Base-by-base conservation (phyloP, 2,797 vertebrate species). In the Sorex maritimensis region DNA sequence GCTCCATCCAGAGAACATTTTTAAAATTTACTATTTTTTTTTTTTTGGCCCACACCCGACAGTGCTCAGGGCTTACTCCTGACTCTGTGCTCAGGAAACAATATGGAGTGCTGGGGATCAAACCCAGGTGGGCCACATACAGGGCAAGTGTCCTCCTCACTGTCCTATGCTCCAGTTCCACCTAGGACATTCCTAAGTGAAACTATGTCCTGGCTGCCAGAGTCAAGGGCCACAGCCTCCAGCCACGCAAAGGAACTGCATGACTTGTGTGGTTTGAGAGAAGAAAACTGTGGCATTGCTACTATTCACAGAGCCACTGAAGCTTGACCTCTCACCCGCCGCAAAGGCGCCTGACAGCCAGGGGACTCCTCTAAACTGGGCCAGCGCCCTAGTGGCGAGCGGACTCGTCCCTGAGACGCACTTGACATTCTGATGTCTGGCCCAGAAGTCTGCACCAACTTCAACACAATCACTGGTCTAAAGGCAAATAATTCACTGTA, bases 401-500 rank as follows among this genome's bases (percentile, higher is more conserved):
- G 69, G 34, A 24, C 85, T 72, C 6, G 81, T 92, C 81, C 69
- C 0, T 52, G 34, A 17, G 52, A 65, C 10, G 13, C 28, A 86
- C 3, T 92, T 83, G 74, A 80, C 92, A 83, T 84, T 72, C 79
- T 87, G 58, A 0, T 6, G 71, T 74, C 44, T 34, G 2, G 6
- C 21, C 81, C 38, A 81, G 84, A 86, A 69, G 15, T 61, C 49
- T 84, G 11, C 23, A 72, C 28, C 74, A 46, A 55, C 46, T 81
- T 87, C 49, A 77, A 5, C 71, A 72, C 9, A 44, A 15, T 67
- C 58, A 46, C 61, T 71, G 86, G 26, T 55, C 82, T 80, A 80
- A 94, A 89, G 8, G 38, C 41, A 86, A 94, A 63, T 30, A 88
- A 74, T 46, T 91, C 34, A 44, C 44, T 46, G 83, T 89, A 81